Evolutionary conservation across 92 coral and sea anemone species (phyloP).

Genomic region (Parazoanthus swiftii): DNA sequence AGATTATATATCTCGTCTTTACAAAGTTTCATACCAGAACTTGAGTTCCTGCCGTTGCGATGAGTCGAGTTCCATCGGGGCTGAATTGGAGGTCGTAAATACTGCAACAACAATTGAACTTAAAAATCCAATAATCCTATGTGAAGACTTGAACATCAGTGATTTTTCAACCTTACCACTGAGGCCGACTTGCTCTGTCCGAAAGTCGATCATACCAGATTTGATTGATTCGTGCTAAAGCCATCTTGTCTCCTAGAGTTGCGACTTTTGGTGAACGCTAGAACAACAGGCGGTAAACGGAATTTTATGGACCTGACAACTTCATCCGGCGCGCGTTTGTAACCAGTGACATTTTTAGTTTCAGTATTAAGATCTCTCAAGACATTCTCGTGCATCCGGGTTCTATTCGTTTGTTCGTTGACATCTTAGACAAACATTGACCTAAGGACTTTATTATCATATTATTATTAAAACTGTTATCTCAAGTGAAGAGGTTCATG

Average conservation of each 20-base stretch:
- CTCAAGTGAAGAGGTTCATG: not conserved
- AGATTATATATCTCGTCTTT: not conserved
- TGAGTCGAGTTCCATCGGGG: conserved; percentile 79
- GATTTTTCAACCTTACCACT: conserved; percentile 57
- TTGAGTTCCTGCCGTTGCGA: conserved; percentile 87
- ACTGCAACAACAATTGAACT: conserved; percentile 46
- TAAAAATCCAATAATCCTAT: not conserved
- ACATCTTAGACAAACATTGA: conserved; percentile 10
- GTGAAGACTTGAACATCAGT: not conserved
- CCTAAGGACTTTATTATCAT: conserved; percentile 14
- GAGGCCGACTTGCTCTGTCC: conserved; percentile 67
- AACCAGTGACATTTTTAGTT: conserved; percentile 1
- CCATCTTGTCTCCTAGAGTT: conserved; percentile 49
- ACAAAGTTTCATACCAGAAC: conserved; percentile 64
- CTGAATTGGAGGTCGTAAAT: conserved; percentile 81
- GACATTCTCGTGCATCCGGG: conserved; percentile 26
- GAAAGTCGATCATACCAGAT: conserved; percentile 83
- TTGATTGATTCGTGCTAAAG: conserved; percentile 68
- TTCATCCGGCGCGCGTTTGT: not conserved
- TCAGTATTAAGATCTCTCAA: conserved; percentile 12
- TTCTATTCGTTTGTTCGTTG: not conserved
- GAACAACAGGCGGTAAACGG: too few relatives aligned
- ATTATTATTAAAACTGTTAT: conserved; percentile 13
- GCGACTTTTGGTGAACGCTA: not conserved
- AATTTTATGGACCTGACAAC: not conserved